Evolutionary conservation across 2,888 invertebrate species (phyloP), one percentile per base, ranked within the genome.

Genomic region (Platypus cylindrus): DNA sequence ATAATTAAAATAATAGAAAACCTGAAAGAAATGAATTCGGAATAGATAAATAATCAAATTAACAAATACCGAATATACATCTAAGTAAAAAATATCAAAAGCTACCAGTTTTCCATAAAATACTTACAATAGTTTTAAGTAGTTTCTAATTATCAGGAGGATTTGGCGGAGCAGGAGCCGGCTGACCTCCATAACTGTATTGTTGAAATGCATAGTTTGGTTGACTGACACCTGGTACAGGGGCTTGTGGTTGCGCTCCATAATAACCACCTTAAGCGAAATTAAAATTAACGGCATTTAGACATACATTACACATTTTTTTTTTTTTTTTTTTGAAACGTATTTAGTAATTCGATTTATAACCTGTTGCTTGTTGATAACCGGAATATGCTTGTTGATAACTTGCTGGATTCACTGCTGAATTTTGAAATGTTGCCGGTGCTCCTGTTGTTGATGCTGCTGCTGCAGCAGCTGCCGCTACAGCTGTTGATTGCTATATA

Each of bases 151-250:
- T 23, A 12, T 40, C 37, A 3, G 36, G 22, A 3, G 36, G 40
- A 28, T 42, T 42, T 17, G 36, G 37, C 3, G 37, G 17, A 3
- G 37, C 40, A 5, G 11, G 12, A n/a, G 49, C 45, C 12, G 48
- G 45, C 33, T 53, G 54, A 8, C 47, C 58, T n/a, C 62, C 62
- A 41, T 63, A 62, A 25, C 59, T 59, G 40, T 65, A 65, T 13
- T 58, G 58, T 11, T 63, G 59, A 47, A 63, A 65, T 30, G 60
- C 58, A 40, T 65, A 65, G 32, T 59, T 60, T 27, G 57, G 56
- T 42, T 61, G 63, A 5, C 60, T 59, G 16, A 58, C 58, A 7
- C 48, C 50, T 14, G 57, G 57, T 9, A 57, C 58, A 14, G 50
- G 45, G n/a, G 41, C 44, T 36, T 54, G 57, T 3, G 54, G 50